Evolutionary conservation across 2,113 vertebrate species (phyloP).

Genomic region (Carollia perspicillata): DNA sequence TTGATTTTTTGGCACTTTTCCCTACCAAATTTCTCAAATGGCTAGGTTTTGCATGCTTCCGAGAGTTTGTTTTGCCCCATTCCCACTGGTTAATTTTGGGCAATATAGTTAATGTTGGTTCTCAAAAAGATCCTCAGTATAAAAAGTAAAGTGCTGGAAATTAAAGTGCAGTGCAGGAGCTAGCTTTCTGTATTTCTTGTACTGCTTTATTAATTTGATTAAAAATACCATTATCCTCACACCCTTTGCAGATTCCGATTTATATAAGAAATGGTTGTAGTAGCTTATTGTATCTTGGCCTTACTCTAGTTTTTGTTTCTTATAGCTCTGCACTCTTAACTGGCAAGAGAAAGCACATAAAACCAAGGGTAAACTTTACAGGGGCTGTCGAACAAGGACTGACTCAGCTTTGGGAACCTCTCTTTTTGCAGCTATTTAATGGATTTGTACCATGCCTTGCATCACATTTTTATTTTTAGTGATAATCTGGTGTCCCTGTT

Average conservation of each 20-base stretch:
- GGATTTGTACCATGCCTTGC: background rate
- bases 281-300: background rate
- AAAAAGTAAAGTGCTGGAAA: background rate
- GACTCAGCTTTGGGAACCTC: background rate
- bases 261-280: background rate
- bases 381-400: background rate
- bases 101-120: background rate
- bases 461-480: background rate
- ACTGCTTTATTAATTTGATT: conserved; percentile 2
- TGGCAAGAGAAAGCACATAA: background rate
- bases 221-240: background rate
- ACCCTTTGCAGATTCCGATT: background rate
- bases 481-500: background rate
- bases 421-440: background rate
- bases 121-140: background rate
- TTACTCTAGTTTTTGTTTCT: background rate
- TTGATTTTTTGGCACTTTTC: background rate
- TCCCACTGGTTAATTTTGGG: background rate
- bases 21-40: background rate
- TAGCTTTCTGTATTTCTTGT: background rate
- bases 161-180: background rate
- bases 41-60: background rate
- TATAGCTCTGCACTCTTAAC: background rate
- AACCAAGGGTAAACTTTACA: background rate
- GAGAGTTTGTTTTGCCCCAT: background rate